These are phyloP conservation scores for Ochlodes sylvanus DNA, from an alignment of 2,888 invertebrate species.

Conservation along the genomic window DNA sequence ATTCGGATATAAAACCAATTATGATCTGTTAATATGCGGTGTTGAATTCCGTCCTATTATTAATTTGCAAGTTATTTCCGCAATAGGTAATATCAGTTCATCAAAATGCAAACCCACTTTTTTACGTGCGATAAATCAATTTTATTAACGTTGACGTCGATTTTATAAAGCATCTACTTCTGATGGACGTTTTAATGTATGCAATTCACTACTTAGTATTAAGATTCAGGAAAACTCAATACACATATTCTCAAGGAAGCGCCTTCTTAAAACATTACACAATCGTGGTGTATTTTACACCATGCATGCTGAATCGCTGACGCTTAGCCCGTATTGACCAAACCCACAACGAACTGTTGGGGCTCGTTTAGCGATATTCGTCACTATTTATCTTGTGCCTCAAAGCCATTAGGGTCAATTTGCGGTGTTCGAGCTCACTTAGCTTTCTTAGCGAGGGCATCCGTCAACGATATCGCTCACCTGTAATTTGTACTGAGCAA, in stretches of 20 bases:
- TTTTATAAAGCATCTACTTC: too few relatives aligned
- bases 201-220: too few relatives aligned
- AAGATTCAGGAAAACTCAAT: not conserved
- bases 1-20: too few relatives aligned
- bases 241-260: conserved; percentile 9
- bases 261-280: conserved; percentile 12
- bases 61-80: too few relatives aligned
- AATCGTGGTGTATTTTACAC: conserved; percentile 16
- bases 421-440: conserved; percentile 33
- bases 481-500: conserved; percentile 15
- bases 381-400: conserved; percentile 29
- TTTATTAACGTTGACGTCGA: too few relatives aligned
- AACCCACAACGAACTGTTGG: conserved; percentile 15
- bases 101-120: too few relatives aligned
- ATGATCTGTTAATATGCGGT: too few relatives aligned
- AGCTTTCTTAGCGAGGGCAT: conserved; percentile 28
- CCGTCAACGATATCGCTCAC: conserved; percentile 28
- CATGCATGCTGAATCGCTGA: conserved; percentile 1
- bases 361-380: conserved; percentile 25
- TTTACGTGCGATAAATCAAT: too few relatives aligned
- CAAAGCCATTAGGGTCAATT: conserved; percentile 32
- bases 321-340: conserved; percentile 14
- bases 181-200: too few relatives aligned
- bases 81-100: too few relatives aligned
- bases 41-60: too few relatives aligned